These are phyloP conservation scores for Chloropsis cyanopogon DNA, from an alignment of 2,113 vertebrate species.

Conservation along the genomic window DNA sequence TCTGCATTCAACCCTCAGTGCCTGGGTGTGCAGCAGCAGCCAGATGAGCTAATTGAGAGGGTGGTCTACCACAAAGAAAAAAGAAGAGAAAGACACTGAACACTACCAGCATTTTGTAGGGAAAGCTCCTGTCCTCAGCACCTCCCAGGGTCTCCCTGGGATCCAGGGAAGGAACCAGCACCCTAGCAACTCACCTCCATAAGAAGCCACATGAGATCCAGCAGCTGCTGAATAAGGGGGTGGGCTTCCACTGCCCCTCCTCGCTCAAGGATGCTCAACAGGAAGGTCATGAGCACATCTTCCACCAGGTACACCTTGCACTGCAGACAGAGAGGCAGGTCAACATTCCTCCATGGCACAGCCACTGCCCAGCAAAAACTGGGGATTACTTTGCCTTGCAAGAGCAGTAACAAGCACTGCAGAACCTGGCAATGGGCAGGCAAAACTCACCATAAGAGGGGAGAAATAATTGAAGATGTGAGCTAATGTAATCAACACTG, in stretches of 20 bases:
- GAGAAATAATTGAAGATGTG: conserved; percentile 95
- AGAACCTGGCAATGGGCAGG: background rate
- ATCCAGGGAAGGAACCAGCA: background rate
- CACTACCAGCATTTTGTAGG: background rate
- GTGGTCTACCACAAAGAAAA: background rate
- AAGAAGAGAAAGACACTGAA: background rate
- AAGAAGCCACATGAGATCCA: conserved; percentile 96
- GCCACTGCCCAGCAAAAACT: background rate
- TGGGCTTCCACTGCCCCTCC: conserved; percentile 85
- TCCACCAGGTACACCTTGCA: conserved; percentile 96
- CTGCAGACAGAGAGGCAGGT: conserved; percentile 64
- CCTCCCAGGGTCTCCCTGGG: background rate
- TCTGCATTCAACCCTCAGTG: background rate
- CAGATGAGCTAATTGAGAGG: background rate
- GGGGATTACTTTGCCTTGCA: background rate
- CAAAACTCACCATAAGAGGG: conserved; percentile 88
- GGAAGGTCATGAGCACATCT: conserved; percentile 93
- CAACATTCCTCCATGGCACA: background rate
- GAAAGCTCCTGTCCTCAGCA: background rate
- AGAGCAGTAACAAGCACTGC: background rate
- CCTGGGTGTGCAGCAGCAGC: background rate
- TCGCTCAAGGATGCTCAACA: conserved; percentile 86
- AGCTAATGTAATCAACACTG: conserved; percentile 83
- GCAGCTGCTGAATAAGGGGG: conserved; percentile 86
- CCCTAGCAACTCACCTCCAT: conserved; percentile 85